Percentiles rank a stretch among this genome's conserved stretches.
These are phyloP conservation scores for Dioctria rufipes DNA, from an alignment of 2,888 invertebrate genomes.

Conservation along the genomic window DNA sequence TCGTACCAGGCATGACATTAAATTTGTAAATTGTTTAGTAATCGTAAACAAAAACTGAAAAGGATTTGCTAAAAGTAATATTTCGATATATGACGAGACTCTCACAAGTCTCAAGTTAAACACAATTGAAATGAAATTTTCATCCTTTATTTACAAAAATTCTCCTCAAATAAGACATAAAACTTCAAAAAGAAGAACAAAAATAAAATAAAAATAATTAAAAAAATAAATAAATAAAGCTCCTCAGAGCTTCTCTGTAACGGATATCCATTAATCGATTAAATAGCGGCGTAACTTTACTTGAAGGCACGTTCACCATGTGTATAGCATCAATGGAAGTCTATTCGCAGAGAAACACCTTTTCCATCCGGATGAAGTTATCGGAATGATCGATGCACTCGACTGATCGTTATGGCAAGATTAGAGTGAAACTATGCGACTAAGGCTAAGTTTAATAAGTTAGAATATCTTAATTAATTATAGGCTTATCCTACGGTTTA, in stretches of 20 bases:
- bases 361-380: conserved; percentile 30
- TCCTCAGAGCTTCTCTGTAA: conserved; percentile 65
- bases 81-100: no score
- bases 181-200: conserved; percentile 38
- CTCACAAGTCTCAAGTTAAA: no score
- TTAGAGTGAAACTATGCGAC: conserved; percentile 54
- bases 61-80: no score
- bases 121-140: no score
- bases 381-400: conserved; percentile 33
- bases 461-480: conserved; percentile 48
- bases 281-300: conserved; percentile 20
- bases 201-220: conserved; percentile 28
- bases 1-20: no score
- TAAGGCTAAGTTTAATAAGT: conserved; percentile 55
- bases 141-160: conserved; percentile 58
- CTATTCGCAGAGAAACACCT: conserved; percentile 67
- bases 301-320: neutral
- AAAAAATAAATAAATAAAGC: conserved; percentile 33
- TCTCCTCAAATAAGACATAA: conserved; percentile 36
- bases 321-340: conserved; percentile 64
- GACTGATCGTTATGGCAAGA: conserved; percentile 58
- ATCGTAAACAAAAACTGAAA: no score
- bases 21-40: no score
- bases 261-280: conserved; percentile 65
- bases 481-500: conserved; percentile 29